phyloP scores from a whole-genome alignment of 1,140 invertebrate species.

The Platyscapa corneri region DNA sequence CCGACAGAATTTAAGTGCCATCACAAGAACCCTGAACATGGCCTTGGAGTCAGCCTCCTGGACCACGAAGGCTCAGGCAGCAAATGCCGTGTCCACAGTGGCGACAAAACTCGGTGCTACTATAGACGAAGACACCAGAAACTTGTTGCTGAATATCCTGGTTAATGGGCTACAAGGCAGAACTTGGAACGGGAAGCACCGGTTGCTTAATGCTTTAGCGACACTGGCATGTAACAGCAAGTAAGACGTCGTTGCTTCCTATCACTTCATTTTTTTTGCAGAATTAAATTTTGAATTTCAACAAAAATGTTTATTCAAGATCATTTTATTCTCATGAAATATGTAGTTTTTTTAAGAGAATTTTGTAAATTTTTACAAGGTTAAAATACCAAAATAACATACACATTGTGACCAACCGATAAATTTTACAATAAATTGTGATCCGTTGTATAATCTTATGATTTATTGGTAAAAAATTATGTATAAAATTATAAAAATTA shows the following conservation, averaged over 20 bases:
- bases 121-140: constrained; percentile 80
- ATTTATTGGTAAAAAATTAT: too few species aligned
- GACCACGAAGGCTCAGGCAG: constrained; percentile 90
- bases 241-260: constrained; percentile 70
- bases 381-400: too few species aligned
- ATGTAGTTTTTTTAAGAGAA: too few species aligned
- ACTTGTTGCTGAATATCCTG: constrained; percentile 81
- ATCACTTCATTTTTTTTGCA: not conserved
- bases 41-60: constrained; percentile 88
- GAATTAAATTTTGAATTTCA: not conserved
- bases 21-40: constrained; percentile 81
- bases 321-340: not conserved
- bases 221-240: constrained; percentile 82
- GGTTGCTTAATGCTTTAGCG: constrained; percentile 84
- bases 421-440: too few species aligned
- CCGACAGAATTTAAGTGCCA: constrained; percentile 83
- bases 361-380: too few species aligned
- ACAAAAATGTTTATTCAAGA: not conserved
- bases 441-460: too few species aligned
- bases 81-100: constrained; percentile 85
- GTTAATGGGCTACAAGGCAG: constrained; percentile 85
- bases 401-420: too few species aligned
- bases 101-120: constrained; percentile 82
- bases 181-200: constrained; percentile 92
- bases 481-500: too few species aligned